These are phyloP conservation scores for Aphaenogaster rudis DNA, from an alignment of 1,140 invertebrate genomes.

Conservation along the genomic window DNA sequence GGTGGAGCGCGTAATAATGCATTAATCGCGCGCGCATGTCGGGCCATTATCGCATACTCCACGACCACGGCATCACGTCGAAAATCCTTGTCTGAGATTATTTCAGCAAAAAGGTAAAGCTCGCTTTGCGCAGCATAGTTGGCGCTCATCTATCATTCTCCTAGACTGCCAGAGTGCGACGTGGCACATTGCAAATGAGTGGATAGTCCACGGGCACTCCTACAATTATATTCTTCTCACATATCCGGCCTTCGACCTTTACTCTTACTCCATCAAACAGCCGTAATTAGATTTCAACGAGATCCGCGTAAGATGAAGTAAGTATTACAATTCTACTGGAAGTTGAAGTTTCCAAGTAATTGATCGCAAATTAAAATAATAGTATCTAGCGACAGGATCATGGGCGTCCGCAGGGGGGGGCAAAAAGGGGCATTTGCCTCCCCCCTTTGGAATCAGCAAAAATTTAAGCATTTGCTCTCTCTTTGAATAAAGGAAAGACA, in stretches of 20 bases:
- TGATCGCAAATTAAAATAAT: not conserved
- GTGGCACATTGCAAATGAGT: constrained; percentile 42
- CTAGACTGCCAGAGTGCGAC: constrained; percentile 26
- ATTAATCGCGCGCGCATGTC: constrained; percentile 69
- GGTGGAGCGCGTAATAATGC: constrained; percentile 68
- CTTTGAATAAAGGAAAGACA: too few relatives aligned
- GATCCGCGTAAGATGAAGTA: not conserved
- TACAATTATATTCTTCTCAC: constrained; percentile 23
- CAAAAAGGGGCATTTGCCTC: too few relatives aligned
- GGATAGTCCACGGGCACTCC: constrained; percentile 33
- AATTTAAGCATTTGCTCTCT: too few relatives aligned
- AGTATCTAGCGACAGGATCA: not conserved
- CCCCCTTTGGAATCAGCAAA: too few relatives aligned
- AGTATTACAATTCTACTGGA: not conserved
- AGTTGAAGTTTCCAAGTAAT: not conserved
- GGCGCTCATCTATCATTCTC: constrained; percentile 73
- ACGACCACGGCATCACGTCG: constrained; percentile 53
- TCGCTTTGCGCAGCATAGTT: constrained; percentile 63
- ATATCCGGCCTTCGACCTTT: constrained; percentile 13
- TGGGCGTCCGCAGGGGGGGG: too few relatives aligned
- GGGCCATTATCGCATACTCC: constrained; percentile 64
- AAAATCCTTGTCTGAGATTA: constrained; percentile 74
- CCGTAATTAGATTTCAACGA: not conserved
- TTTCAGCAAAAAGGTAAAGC: constrained; percentile 71
- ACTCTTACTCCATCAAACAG: not conserved